A percentile compares a stretch with the other conserved stretches of the same genome.
These are phyloP conservation scores for Scolanthus callimorphus DNA, from an alignment of 92 coral and sea anemone species.

Conservation along the genomic window DNA sequence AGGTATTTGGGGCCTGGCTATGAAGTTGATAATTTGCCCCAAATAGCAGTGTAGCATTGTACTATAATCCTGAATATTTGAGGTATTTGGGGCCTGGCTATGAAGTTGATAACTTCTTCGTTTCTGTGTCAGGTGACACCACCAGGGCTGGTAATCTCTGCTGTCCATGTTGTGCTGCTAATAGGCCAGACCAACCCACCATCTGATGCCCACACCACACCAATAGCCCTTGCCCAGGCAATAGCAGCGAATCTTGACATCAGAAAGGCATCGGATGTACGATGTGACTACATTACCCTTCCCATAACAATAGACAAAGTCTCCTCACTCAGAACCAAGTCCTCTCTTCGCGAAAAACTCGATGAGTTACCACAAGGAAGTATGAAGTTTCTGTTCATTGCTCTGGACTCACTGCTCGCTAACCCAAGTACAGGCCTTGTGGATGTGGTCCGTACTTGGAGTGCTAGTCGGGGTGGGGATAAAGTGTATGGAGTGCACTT, in stretches of 20 bases:
- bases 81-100: too few species aligned
- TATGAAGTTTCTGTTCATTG: slow-evolving; percentile 65
- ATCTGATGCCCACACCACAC: slow-evolving; percentile 2
- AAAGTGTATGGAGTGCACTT: slow-evolving; percentile 84
- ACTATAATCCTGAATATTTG: too few species aligned
- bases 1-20: too few species aligned
- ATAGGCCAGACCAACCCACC: slow-evolving; percentile 35
- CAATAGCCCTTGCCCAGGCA: slow-evolving; percentile 66
- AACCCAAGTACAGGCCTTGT: slow-evolving; percentile 69
- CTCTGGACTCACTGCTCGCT: slow-evolving; percentile 70
- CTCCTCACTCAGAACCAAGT: slow-evolving; percentile 23
- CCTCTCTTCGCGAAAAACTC: slow-evolving; percentile 47
- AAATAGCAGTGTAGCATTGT: slow-evolving; percentile 91
- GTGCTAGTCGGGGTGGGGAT: slow-evolving; percentile 25
- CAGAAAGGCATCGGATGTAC: slow-evolving; percentile 86
- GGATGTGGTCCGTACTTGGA: slow-evolving; percentile 62
- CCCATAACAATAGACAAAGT: slow-evolving; percentile 30
- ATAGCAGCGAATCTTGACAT: slow-evolving; percentile 66
- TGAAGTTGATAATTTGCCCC: slow-evolving; percentile 42
- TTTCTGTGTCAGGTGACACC: slow-evolving; percentile 75
- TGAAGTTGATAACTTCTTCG: slow-evolving; percentile 45
- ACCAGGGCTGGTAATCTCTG: slow-evolving; percentile 82
- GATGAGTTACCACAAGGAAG: slow-evolving; percentile 21
- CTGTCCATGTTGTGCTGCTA: slow-evolving; percentile 69
- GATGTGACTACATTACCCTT: slow-evolving; percentile 56